A percentile compares a stretch with the other conserved stretches of the same genome.
These are phyloP conservation scores for Lithosia quadra DNA, from an alignment of 2,888 invertebrate species.

Conservation along the genomic window DNA sequence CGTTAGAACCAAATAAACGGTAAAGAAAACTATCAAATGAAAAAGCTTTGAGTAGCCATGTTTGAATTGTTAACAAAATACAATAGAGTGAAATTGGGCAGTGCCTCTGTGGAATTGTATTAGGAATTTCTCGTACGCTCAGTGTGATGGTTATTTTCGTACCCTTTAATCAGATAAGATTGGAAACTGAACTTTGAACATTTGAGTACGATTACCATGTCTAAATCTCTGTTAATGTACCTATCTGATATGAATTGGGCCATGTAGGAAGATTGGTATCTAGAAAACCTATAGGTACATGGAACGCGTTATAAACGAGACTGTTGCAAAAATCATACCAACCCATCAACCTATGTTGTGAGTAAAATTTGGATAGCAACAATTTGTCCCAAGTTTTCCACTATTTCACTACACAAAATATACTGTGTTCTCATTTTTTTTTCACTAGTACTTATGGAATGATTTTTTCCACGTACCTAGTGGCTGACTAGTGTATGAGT, in stretches of 20 bases:
- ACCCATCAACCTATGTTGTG: too few species aligned
- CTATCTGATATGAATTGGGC: constrained; percentile 30
- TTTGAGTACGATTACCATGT: constrained; percentile 39
- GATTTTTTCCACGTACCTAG: too few species aligned
- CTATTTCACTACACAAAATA: too few species aligned
- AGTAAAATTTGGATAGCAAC: too few species aligned
- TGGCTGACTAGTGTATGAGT: too few species aligned
- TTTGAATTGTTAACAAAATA: constrained; percentile 22
- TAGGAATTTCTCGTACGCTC: constrained; percentile 30
- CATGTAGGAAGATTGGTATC: constrained; percentile 16
- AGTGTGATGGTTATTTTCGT: constrained; percentile 25
- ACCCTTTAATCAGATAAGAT: constrained; percentile 29
- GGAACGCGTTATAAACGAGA: too few species aligned
- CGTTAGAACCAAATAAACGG: neutral
- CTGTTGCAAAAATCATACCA: too few species aligned
- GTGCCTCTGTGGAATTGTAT: constrained; percentile 24
- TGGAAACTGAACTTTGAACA: constrained; percentile 44
- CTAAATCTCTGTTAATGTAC: constrained; percentile 39
- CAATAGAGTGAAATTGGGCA: constrained; percentile 27
- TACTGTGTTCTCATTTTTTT: too few species aligned
- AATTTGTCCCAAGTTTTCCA: too few species aligned
- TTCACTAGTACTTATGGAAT: too few species aligned
- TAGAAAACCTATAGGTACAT: too few species aligned
- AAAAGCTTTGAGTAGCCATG: constrained; percentile 12
- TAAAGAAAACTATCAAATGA: constrained; percentile 7